phyloP scores from a whole-genome alignment of 1,140 invertebrate species.

The Drosophila orena region DNA sequence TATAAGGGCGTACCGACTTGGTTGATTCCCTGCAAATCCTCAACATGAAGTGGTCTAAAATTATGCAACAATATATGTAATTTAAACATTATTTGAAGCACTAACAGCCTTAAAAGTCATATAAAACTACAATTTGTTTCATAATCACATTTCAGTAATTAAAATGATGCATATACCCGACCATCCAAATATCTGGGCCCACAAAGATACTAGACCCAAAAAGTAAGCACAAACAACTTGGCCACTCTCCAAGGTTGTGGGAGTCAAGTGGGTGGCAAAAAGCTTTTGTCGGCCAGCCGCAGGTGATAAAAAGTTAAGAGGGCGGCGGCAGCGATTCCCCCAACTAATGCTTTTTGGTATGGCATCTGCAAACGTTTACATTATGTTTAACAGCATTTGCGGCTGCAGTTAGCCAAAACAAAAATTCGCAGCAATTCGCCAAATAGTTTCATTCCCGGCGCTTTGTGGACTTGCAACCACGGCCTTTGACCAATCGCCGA shows the following conservation, averaged over 20 bases:
- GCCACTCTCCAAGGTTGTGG: slow-evolving; percentile 42
- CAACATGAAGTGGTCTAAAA: neutral
- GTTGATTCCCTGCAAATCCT: neutral
- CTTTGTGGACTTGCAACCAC: slow-evolving; percentile 21
- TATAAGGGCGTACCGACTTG: neutral
- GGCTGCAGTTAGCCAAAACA: slow-evolving; percentile 35
- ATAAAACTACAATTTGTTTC: too few relatives aligned
- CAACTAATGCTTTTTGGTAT: slow-evolving; percentile 27
- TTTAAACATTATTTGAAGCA: neutral
- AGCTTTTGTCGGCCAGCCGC: slow-evolving; percentile 60
- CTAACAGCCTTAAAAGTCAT: too few relatives aligned
- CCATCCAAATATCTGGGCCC: neutral
- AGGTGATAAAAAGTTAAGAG: slow-evolving; percentile 66
- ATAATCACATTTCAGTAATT: too few relatives aligned
- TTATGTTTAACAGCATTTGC: slow-evolving; percentile 73
- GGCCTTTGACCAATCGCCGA: slow-evolving; percentile 62
- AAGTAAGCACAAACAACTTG: slow-evolving; percentile 46
- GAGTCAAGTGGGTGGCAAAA: slow-evolving; percentile 40
- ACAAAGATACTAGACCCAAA: slow-evolving; percentile 17
- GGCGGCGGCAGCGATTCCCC: neutral
- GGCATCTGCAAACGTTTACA: slow-evolving; percentile 63
- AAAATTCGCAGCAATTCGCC: slow-evolving; percentile 38
- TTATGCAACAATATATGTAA: neutral
- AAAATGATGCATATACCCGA: slow-evolving; percentile 15
- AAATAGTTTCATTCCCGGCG: slow-evolving; percentile 62